Evolutionary conservation across 2,797 vertebrate species (phyloP).

Genomic region (Pangasius djambal): DNA sequence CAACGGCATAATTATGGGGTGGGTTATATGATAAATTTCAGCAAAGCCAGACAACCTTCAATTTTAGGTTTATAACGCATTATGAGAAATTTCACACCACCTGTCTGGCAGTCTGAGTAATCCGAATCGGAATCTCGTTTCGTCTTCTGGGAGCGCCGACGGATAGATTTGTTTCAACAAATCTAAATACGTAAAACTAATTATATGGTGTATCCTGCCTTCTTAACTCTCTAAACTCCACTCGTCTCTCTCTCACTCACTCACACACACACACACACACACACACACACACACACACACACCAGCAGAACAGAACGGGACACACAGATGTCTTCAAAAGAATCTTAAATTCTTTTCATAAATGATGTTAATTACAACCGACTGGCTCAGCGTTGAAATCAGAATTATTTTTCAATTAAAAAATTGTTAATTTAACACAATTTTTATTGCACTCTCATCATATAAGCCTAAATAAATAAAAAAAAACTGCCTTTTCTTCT

Average conservation of each 20-base stretch:
- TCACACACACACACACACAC: not conserved
- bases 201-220: not conserved
- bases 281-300: not conserved
- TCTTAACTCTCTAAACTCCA: not conserved
- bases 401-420: not conserved
- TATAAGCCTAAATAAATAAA: not conserved
- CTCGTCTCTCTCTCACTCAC: not conserved
- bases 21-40: slow-evolving; percentile 1
- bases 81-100: not conserved
- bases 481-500: not conserved
- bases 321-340: not conserved
- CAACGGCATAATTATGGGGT: slow-evolving; percentile 19
- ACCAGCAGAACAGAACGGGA: too few species aligned
- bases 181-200: slow-evolving; percentile 6
- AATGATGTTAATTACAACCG: not conserved
- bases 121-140: not conserved
- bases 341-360: not conserved
- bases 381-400: not conserved
- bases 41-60: slow-evolving; percentile 23
- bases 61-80: not conserved
- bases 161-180: not conserved
- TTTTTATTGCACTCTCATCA: not conserved
- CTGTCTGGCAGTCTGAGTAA: not conserved
- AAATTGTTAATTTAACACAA: not conserved
- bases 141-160: not conserved